Evolutionary conservation across 2,797 vertebrate genomes (phyloP), one percentile per base, ranked within the genome.

Genomic region (Alcedo atthis): DNA sequence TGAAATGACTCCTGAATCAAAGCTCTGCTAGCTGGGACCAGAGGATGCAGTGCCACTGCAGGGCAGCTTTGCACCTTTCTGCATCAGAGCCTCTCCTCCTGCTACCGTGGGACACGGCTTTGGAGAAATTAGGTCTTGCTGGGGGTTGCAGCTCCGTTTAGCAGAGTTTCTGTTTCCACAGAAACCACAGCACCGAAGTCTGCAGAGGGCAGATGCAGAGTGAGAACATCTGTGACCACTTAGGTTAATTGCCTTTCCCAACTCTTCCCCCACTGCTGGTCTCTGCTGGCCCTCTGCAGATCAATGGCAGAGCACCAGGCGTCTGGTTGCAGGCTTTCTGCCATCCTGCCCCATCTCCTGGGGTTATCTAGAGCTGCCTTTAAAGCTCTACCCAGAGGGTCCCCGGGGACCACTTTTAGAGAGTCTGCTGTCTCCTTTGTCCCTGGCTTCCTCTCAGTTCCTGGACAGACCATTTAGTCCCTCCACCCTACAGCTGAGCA

Each of bases 201-300:
- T 82, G 61, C 75, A 87, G 84, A 94, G 90, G 86, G 93, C 90
- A 95, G 78, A 87, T 82, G 69, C 20, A 85, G 84, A 90, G 57
- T 62, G 42, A 92, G 61, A 94, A 95, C 93, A 96, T 94, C 94
- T 96, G 94, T 76, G 92, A 96, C 90, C 86, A 95, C 90, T 96
- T 95, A 96, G 86, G 92, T 87, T 95, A 95, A 95, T 96, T 96
- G 94, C 93, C 64, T 94, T 93, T 90, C 86, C 64, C 75, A 93
- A 90, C 81, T 94, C 84, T 94, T 93, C 75, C 89, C 88, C 75
- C 61, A 82, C 54, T 86, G 59, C n/a, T 85, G 61, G 78, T 81
- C 93, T 74, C 94, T 54, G 68, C 90, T 85, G 89, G 64, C 92
- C 64, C 49, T 55, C 86, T 85, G 87, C 95, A 95, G 89, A 96